Percentiles rank a stretch among this genome's conserved stretches.
These are phyloP conservation scores for Alethe castanea DNA, from an alignment of 2,113 vertebrate species.

Conservation along the genomic window DNA sequence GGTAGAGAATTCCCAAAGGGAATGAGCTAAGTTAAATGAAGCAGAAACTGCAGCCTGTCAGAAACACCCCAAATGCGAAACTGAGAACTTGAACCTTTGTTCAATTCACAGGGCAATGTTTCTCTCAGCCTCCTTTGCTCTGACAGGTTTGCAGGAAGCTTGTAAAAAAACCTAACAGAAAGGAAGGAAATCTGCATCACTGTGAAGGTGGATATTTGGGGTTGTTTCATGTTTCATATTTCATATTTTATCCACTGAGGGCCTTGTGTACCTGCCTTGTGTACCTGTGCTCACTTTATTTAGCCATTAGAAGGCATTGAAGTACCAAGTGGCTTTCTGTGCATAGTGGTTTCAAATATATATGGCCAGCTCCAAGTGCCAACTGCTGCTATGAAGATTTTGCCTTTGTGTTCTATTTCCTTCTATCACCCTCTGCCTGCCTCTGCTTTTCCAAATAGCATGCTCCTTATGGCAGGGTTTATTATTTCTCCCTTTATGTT, in stretches of 20 bases:
- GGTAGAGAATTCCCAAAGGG: not conserved
- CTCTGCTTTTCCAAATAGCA: not conserved
- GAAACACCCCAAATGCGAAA: not conserved
- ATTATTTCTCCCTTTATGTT: conserved; percentile 12
- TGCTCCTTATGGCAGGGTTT: not conserved
- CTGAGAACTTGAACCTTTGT: not conserved
- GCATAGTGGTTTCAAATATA: not conserved
- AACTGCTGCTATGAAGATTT: not conserved
- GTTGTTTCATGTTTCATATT: not conserved
- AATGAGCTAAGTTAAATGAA: not conserved
- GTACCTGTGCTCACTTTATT: not conserved
- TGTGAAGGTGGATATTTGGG: not conserved
- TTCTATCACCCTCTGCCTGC: not conserved
- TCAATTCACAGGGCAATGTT: not conserved
- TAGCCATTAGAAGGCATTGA: not conserved
- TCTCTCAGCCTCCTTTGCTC: not conserved
- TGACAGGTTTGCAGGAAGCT: not conserved
- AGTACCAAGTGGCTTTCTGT: not conserved
- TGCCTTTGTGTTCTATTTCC: not conserved
- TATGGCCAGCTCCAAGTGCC: not conserved
- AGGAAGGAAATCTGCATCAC: not conserved
- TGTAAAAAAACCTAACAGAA: not conserved
- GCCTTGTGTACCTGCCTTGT: fast-evolving
- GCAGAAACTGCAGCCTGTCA: conserved; percentile 26
- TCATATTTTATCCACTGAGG: not conserved